Percentiles rank a stretch among this genome's conserved stretches.
Conservation (phyloP, 2,888 invertebrate species). For the Drosophila kokeensis region DNA sequence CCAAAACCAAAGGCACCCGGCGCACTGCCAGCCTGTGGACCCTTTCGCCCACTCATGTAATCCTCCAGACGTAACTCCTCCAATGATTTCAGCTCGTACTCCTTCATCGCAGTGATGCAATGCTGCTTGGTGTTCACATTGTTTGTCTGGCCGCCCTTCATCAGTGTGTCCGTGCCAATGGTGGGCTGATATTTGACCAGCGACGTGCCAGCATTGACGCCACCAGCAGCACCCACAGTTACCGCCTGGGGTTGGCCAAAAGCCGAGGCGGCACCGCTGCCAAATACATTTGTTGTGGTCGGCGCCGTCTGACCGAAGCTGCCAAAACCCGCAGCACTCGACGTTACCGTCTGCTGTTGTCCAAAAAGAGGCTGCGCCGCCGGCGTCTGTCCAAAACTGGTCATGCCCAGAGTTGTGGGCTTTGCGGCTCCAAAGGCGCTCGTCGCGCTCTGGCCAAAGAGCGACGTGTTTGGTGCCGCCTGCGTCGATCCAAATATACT, state of each 20-base stretch:
- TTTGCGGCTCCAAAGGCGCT: conserved; percentile 88
- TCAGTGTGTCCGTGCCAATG: conserved; percentile 95
- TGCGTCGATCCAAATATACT: conserved; percentile 87
- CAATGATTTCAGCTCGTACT: conserved; percentile 96
- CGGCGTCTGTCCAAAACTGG: conserved; percentile 82
- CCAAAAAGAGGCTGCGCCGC: conserved; percentile 86
- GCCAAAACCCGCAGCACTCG: conserved; percentile 85
- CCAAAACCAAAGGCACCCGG: conserved; percentile 86
- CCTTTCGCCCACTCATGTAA: conserved; percentile 95
- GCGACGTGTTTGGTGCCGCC: conserved; percentile 85
- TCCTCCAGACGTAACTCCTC: conserved; percentile 98
- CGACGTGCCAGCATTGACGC: conserved; percentile 88
- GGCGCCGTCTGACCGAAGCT: conserved; percentile 88
- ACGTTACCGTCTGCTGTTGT: conserved; percentile 83
- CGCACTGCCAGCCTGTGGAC: conserved; percentile 86
- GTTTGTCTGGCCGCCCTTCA: conserved; percentile 93
- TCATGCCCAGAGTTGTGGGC: conserved; percentile 77
- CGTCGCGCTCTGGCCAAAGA: conserved; percentile 88
- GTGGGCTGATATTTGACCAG: conserved; percentile 93
- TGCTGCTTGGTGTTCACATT: conserved; percentile 97
- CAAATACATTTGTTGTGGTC: conserved; percentile 85
- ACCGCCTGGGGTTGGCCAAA: conserved; percentile 79
- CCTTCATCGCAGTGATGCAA: conserved; percentile 99
- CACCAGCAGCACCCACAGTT: conserved; percentile 63
- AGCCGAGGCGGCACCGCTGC: conserved; percentile 83